phyloP scores from a whole-genome alignment of 2,888 invertebrate species.

The Synergus japonicus region DNA sequence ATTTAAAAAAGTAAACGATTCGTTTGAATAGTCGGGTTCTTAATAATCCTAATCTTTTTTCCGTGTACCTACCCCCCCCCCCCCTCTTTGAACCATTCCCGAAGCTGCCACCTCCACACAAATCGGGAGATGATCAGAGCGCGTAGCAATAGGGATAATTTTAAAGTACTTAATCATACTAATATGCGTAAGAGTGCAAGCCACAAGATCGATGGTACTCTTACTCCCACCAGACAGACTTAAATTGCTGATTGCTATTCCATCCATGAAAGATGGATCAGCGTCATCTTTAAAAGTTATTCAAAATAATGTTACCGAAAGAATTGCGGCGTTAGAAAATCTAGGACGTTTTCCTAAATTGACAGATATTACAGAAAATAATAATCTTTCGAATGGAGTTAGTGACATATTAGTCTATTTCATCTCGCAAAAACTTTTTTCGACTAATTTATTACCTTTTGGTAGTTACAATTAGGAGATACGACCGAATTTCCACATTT shows the following conservation, averaged over 20 bases:
- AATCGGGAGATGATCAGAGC: too few relatives aligned
- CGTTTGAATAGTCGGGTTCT: too few relatives aligned
- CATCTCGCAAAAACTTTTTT: not conserved
- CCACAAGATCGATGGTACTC: too few relatives aligned
- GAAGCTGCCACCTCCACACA: too few relatives aligned
- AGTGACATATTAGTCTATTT: not conserved
- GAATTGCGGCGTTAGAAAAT: slow-evolving; percentile 9
- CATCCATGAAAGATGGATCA: not conserved
- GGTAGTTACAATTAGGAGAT: not conserved
- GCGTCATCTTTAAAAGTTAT: not conserved
- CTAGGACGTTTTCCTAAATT: not conserved
- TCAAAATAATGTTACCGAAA: slow-evolving; percentile 3
- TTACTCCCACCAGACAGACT: too few relatives aligned
- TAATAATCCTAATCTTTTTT: too few relatives aligned
- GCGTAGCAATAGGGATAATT: too few relatives aligned
- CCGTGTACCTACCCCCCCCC: too few relatives aligned
- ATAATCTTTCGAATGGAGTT: not conserved
- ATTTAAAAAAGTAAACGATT: too few relatives aligned
- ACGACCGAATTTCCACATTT: slow-evolving; percentile 5
- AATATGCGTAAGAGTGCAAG: too few relatives aligned
- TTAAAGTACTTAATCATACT: too few relatives aligned
- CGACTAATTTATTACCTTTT: not conserved
- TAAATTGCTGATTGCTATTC: not conserved
- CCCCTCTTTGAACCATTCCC: too few relatives aligned
- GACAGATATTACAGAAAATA: not conserved